Evolutionary conservation across 2,888 invertebrate genomes (phyloP).

Genomic region (Drosophila paracracens): DNA sequence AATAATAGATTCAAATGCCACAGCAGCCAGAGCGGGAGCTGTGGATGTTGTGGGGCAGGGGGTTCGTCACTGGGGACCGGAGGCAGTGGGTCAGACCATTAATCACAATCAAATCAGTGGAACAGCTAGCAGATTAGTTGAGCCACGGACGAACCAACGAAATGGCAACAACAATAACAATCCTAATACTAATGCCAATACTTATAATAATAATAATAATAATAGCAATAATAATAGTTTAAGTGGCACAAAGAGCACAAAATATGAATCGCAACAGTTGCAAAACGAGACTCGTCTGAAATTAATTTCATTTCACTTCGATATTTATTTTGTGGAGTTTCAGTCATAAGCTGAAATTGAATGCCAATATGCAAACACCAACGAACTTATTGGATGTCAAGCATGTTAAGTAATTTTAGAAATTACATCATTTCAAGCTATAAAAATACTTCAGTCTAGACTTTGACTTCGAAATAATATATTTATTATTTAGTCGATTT

Average conservation of each 20-base stretch:
- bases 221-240: slow-evolving; percentile 46
- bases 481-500: background rate
- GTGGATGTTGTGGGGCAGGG: background rate
- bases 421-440: background rate
- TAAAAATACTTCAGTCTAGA: background rate
- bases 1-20: slow-evolving; percentile 62
- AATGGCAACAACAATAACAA: slow-evolving; percentile 52
- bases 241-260: slow-evolving; percentile 29
- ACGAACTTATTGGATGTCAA: background rate
- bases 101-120: slow-evolving; percentile 75
- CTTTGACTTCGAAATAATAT: background rate
- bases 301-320: background rate
- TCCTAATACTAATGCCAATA: slow-evolving; percentile 39
- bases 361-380: background rate
- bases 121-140: slow-evolving; percentile 60
- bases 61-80: slow-evolving; percentile 20
- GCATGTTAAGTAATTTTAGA: background rate
- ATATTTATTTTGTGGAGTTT: background rate
- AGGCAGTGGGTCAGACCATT: slow-evolving; percentile 55
- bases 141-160: slow-evolving; percentile 9
- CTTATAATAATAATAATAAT: slow-evolving; percentile 30
- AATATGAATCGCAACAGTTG: slow-evolving; percentile 21
- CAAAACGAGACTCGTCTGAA: background rate
- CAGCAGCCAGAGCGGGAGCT: slow-evolving; percentile 14
- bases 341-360: background rate